phyloP scores from a whole-genome alignment of 2,797 vertebrate species.

The Lates japonicus region DNA sequence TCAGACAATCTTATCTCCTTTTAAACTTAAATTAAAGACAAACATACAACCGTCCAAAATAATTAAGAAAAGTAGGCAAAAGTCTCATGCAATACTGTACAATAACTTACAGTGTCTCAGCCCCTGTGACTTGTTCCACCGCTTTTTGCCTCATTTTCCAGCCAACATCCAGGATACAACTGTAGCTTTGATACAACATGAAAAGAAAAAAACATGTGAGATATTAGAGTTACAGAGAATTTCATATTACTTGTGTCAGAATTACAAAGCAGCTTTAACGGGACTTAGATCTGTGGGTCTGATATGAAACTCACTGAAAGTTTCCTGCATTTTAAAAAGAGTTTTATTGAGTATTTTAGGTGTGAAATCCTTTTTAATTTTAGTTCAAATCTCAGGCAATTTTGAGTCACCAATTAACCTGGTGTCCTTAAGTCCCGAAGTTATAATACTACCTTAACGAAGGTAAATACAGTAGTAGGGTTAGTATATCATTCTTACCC shows the following conservation, averaged over 20 bases:
- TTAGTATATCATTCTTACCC: not conserved
- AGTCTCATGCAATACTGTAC: conserved; percentile 72
- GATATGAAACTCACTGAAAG: not conserved
- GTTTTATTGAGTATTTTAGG: not conserved
- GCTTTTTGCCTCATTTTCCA: conserved; percentile 5
- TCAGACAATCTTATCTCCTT: conserved; percentile 18
- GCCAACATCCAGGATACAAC: conserved; percentile 5
- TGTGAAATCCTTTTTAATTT: not conserved
- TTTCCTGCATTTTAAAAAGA: not conserved
- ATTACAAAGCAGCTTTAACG: conserved; percentile 14
- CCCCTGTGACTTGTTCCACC: conserved; percentile 11
- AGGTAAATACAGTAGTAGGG: not conserved
- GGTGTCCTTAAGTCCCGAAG: not conserved
- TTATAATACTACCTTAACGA: not conserved
- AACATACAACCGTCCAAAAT: conserved; percentile 53
- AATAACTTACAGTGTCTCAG: conserved; percentile 60
- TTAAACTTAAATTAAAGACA: conserved; percentile 41
- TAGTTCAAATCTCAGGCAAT: not conserved
- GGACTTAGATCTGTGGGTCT: not conserved
- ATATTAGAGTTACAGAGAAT: conserved; percentile 1
- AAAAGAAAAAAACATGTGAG: not conserved
- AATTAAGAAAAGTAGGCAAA: conserved; percentile 59
- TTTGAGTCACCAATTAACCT: no score
- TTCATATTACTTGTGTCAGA: conserved; percentile 20
- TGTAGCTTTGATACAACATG: conserved; percentile 8